phyloP scores from a whole-genome alignment of 2,113 vertebrate genomes.

The Grammomys surdaster region DNA sequence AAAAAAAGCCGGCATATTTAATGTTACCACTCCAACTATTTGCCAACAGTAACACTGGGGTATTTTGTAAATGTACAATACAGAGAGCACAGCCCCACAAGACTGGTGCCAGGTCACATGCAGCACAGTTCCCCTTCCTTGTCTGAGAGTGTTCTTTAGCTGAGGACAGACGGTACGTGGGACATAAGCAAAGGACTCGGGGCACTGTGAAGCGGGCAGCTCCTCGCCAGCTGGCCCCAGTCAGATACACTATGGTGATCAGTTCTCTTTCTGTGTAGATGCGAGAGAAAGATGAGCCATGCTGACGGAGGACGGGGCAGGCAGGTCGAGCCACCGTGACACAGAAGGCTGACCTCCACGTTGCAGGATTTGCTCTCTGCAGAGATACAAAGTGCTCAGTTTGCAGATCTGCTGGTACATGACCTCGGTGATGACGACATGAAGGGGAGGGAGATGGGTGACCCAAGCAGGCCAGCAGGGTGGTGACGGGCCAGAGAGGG shows the following conservation, averaged over 20 bases:
- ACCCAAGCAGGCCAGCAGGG: not conserved
- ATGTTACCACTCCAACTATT: constrained; percentile 94
- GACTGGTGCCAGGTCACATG: constrained; percentile 90
- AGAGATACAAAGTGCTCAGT: constrained; percentile 86
- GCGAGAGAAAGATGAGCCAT: constrained; percentile 85
- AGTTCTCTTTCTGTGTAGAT: constrained; percentile 81
- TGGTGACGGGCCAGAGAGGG: not conserved
- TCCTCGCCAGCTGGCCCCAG: constrained; percentile 15
- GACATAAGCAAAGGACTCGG: constrained; percentile 78
- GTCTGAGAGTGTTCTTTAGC: constrained; percentile 85
- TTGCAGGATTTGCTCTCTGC: constrained; percentile 86
- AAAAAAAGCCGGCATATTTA: constrained; percentile 88
- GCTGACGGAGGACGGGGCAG: constrained; percentile 84
- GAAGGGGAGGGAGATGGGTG: constrained; percentile 32
- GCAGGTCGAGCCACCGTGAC: constrained; percentile 72
- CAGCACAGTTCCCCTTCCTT: constrained; percentile 88
- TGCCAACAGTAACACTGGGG: constrained; percentile 93
- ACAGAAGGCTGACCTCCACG: constrained; percentile 85
- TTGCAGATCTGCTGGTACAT: constrained; percentile 88
- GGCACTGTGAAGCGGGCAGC: constrained; percentile 61
- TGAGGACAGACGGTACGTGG: constrained; percentile 86
- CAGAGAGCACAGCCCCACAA: constrained; percentile 90
- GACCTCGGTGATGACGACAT: constrained; percentile 61
- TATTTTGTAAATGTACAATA: constrained; percentile 93
- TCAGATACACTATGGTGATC: constrained; percentile 44